Base-by-base conservation (phyloP, 2,797 vertebrate genomes). In the Lacerta agilis region DNA sequence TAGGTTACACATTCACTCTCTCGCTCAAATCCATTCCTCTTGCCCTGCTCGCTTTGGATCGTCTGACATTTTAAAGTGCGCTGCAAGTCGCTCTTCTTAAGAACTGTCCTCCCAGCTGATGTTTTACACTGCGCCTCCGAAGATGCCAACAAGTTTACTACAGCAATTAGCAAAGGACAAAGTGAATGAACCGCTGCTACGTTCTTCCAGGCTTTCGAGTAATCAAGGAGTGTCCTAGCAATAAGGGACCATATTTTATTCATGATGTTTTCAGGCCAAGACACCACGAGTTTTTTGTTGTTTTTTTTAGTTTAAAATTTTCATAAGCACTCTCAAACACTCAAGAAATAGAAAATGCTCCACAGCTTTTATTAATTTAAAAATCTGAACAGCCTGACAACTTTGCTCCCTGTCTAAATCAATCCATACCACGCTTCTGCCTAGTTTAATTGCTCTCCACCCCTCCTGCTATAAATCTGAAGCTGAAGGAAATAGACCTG, bases 321-420 rank as follows among this genome's bases (percentile, higher is more conserved):
- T 92, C 85, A 92, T 95, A 85, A 92, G 79, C 20, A 88, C 90
- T 91, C 90, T 84, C 72, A 93, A 94, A 93, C 92, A 88, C 95
- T 94, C 93, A 81, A 81, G 93, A 84, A 95, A 77, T 86, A 90
- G 86, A 76, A 23, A 66, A 92, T 91, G 83, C 72, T 88, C 94
- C 84, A 92, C 87, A 88, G 91, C 49, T 92, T 86, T 90, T 92
- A 95, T 88, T 92, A 87, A 90, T 76, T 55, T 86, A 90, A 95
- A 93, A 93, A 90, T 89, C 90, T 91, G 87, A 92, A 93, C 90
- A 92, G 90, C 88, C 85, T 94, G 86, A 95, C 92, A 93, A 90
- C 82, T 76, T 82, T 92, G 81, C 90, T 93, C 77, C 82, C 29
- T 88, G 43, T 90, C 85, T 92, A 93, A 90, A 93, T 67, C 1